Percentiles rank a stretch among this genome's conserved stretches.
These are phyloP conservation scores for Odontocolon sp. DNA, from an alignment of 2,888 invertebrate species.

Conservation along the genomic window DNA sequence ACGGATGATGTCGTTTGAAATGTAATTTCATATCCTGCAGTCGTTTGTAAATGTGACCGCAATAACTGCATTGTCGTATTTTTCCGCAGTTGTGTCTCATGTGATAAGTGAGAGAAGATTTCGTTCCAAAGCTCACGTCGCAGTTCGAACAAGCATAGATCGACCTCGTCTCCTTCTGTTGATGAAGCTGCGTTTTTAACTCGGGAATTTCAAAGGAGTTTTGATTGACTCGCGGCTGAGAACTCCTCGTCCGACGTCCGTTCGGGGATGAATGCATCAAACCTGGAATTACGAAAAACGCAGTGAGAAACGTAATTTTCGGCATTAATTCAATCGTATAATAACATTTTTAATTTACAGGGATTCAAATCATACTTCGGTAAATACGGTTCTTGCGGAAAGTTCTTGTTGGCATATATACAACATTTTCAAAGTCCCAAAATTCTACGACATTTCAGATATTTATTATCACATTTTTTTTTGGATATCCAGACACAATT, in stretches of 20 bases:
- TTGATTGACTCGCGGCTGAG: background rate
- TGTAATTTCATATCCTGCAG: conserved; percentile 71
- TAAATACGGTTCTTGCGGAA: background rate
- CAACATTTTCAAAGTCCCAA: background rate
- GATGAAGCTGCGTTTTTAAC: background rate
- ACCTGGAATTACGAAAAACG: conserved; percentile 49
- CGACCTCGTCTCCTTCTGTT: background rate
- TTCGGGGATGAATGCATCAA: background rate
- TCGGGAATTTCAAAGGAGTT: background rate
- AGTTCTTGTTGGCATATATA: background rate
- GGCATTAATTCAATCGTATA: background rate
- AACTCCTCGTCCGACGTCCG: background rate
- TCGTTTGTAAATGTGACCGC: conserved; percentile 69
- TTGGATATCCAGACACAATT: background rate
- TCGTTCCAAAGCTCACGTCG: conserved; percentile 69
- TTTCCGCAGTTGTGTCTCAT: conserved; percentile 72
- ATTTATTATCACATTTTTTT: conserved; percentile 4
- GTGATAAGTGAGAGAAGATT: conserved; percentile 71
- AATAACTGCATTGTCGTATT: conserved; percentile 73
- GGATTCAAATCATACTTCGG: too few species aligned
- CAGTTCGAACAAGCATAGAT: conserved; percentile 67
- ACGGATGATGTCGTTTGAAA: conserved; percentile 67
- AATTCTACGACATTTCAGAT: background rate
- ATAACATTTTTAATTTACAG: background rate
- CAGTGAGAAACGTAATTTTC: conserved; percentile 9